Conservation (phyloP, 2,888 invertebrate genomes). For the Drosophila macrospina region DNA sequence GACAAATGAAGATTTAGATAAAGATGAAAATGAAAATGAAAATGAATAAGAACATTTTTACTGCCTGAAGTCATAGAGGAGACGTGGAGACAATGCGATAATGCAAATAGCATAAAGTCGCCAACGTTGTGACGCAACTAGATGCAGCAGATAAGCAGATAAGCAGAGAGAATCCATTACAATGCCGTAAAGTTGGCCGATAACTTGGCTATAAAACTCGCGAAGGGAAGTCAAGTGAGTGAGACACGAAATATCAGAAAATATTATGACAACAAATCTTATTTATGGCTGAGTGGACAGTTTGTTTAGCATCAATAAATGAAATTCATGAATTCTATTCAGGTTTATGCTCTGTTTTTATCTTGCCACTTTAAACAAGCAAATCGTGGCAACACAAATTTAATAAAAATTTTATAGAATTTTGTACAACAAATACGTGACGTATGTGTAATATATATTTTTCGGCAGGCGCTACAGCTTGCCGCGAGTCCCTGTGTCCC, state of each 20-base stretch:
- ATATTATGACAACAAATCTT: slow-evolving; percentile 33
- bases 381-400: slow-evolving; percentile 31
- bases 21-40: slow-evolving; percentile 32
- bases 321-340: slow-evolving; percentile 24
- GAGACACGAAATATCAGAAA: slow-evolving; percentile 24
- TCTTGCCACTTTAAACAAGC: background rate
- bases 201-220: slow-evolving; percentile 41
- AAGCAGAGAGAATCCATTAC: background rate
- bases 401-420: slow-evolving; percentile 34
- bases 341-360: slow-evolving; percentile 3
- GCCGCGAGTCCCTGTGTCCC: slow-evolving; percentile 2
- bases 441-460: slow-evolving; percentile 40
- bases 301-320: slow-evolving; percentile 37
- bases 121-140: slow-evolving; percentile 25
- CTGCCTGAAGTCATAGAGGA: slow-evolving; percentile 39
- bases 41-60: slow-evolving; percentile 40
- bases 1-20: slow-evolving; percentile 28
- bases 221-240: slow-evolving; percentile 47
- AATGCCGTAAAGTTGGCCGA: slow-evolving; percentile 31
- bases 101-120: slow-evolving; percentile 38
- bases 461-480: slow-evolving; percentile 4
- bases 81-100: slow-evolving; percentile 42
- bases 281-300: slow-evolving; percentile 55
- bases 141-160: slow-evolving; percentile 15
- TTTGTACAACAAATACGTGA: slow-evolving; percentile 35